Evolutionary conservation across 2,113 vertebrate genomes (phyloP).

Genomic region (Marmota monax): DNA sequence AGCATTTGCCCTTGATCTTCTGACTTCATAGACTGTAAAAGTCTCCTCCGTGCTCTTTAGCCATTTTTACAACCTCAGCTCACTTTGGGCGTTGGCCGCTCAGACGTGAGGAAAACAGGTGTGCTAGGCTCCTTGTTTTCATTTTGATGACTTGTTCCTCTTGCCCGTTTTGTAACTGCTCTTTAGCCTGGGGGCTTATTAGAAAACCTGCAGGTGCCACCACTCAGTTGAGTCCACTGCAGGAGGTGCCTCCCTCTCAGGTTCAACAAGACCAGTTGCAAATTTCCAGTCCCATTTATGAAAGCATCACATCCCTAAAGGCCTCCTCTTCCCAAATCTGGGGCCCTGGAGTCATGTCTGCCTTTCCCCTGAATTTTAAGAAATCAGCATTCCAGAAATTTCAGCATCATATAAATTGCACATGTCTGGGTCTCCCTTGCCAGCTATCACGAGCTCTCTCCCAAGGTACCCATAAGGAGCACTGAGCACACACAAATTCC

Average conservation of each 20-base stretch:
- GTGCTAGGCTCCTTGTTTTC: background rate
- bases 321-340: background rate
- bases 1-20: background rate
- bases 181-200: background rate
- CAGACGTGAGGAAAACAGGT: background rate
- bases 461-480: slow-evolving; percentile 25
- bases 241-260: too few relatives aligned
- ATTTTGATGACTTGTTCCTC: background rate
- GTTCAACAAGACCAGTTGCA: background rate
- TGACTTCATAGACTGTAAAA: background rate
- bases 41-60: background rate
- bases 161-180: background rate
- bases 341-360: background rate
- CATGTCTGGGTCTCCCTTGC: background rate
- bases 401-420: background rate
- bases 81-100: background rate
- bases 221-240: background rate
- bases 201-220: background rate
- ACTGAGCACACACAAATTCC: background rate
- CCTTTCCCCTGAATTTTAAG: slow-evolving; percentile 39
- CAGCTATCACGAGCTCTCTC: background rate
- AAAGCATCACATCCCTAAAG: background rate
- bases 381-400: background rate
- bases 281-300: background rate
- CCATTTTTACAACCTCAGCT: background rate